phyloP scores from a whole-genome alignment of 2,888 invertebrate species.

The Halictus quadricinctus region DNA sequence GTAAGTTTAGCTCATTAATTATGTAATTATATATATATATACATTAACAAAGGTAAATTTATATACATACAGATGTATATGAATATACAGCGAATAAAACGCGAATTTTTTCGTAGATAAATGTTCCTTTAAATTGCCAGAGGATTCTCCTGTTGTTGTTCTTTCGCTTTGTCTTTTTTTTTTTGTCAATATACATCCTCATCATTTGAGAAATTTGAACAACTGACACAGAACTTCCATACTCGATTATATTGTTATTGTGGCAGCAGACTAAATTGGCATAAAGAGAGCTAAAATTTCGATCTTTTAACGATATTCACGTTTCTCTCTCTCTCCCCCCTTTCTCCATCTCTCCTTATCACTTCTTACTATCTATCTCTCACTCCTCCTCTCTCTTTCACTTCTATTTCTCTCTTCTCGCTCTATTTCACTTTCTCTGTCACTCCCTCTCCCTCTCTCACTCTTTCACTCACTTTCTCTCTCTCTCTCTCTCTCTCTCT shows the following conservation, averaged over 20 bases:
- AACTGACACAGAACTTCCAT: conserved; percentile 17
- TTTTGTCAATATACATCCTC: conserved; percentile 10
- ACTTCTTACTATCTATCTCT: conserved; percentile 23
- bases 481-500: not conserved
- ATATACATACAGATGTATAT: not conserved
- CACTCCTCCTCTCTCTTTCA: not conserved
- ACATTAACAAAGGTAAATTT: not conserved
- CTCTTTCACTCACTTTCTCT: not conserved
- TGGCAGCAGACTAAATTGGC: conserved; percentile 80
- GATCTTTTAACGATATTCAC: conserved; percentile 44
- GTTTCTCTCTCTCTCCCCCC: conserved; percentile 52
- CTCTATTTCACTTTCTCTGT: conserved; percentile 16
- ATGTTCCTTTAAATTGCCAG: conserved; percentile 22
- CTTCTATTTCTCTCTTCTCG: conserved; percentile 22
- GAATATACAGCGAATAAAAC: conserved; percentile 19
- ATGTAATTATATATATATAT: conserved; percentile 24
- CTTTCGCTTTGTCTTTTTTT: conserved; percentile 3
- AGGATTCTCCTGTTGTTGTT: conserved; percentile 16
- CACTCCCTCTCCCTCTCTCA: not conserved
- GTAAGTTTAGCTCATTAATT: conserved; percentile 76
- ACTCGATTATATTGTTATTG: conserved; percentile 44
- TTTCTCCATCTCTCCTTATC: conserved; percentile 9
- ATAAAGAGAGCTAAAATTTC: conserved; percentile 37
- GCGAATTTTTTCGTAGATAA: conserved; percentile 21
- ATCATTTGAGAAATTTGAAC: conserved; percentile 19